Percentiles rank a stretch among this genome's conserved stretches.
phyloP scores from a whole-genome alignment of 2,797 vertebrate species.

The Falco naumanni region DNA sequence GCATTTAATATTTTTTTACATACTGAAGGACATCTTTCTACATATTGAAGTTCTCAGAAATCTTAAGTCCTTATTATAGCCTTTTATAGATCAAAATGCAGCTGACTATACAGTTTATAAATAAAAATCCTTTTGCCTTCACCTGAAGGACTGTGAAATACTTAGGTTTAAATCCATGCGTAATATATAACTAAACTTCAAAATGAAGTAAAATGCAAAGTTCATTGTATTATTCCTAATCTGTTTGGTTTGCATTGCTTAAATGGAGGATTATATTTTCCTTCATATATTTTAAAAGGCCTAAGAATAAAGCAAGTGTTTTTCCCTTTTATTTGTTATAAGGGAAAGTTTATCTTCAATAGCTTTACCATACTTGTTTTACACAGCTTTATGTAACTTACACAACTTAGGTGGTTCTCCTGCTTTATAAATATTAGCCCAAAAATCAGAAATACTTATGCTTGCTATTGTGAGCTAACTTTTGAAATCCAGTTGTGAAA shows the following conservation, averaged over 20 bases:
- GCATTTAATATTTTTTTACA: neutral
- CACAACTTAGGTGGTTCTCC: neutral
- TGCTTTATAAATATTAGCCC: neutral
- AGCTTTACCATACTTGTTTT: neutral
- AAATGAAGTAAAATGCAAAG: neutral
- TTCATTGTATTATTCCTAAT: neutral
- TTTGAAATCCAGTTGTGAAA: neutral
- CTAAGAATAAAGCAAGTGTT: neutral
- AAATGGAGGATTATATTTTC: neutral
- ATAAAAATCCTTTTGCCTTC: neutral
- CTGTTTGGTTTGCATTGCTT: neutral
- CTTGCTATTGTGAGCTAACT: neutral
- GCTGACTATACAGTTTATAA: neutral
- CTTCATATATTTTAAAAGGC: neutral
- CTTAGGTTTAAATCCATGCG: neutral
- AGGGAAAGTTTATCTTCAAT: neutral
- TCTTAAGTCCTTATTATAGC: accelerated
- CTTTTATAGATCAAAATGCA: neutral
- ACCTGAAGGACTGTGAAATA: neutral
- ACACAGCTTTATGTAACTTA: neutral
- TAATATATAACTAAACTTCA: neutral
- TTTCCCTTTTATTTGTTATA: neutral
- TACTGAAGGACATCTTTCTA: neutral
- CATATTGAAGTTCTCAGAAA: neutral
- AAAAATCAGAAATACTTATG: neutral